phyloP scores from a whole-genome alignment of 2,888 invertebrate genomes.

The Podabrus alpinus region DNA sequence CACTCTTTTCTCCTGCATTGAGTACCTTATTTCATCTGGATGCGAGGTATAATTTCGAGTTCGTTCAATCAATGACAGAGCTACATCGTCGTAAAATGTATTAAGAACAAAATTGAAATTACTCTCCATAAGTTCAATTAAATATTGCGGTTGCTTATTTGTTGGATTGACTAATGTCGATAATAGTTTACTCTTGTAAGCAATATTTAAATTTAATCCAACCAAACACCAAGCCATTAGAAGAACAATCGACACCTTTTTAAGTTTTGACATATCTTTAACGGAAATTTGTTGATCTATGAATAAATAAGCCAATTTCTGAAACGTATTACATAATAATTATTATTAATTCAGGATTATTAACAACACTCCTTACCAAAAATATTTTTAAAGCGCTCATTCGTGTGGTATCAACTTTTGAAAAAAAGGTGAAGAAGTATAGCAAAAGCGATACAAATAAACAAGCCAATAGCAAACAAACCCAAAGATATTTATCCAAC shows the following conservation, averaged over 20 bases:
- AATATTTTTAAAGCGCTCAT: neutral
- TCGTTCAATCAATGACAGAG: neutral
- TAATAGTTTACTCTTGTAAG: constrained; percentile 12
- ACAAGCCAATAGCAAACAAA: neutral
- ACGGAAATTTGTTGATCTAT: constrained; percentile 7
- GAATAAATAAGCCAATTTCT: neutral
- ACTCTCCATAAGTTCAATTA: neutral
- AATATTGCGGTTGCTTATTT: neutral
- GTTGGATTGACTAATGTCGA: constrained; percentile 5
- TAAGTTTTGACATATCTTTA: neutral
- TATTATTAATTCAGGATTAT: neutral
- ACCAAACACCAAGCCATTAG: constrained; percentile 7
- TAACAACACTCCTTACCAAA: neutral
- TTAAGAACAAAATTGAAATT: constrained; percentile 1
- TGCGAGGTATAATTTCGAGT: neutral
- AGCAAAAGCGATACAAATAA: neutral
- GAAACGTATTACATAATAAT: neutral
- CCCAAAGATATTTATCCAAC: constrained; percentile 6
- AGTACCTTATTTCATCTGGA: neutral
- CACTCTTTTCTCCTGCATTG: neutral
- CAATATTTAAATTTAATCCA: constrained; percentile 7
- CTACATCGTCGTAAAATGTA: neutral
- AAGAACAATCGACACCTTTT: neutral
- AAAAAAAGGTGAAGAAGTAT: neutral
- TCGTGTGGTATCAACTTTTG: neutral